Base-by-base conservation (phyloP, 37 sponge, comb jelly and placozoan genomes). In the Agelas oroides region DNA sequence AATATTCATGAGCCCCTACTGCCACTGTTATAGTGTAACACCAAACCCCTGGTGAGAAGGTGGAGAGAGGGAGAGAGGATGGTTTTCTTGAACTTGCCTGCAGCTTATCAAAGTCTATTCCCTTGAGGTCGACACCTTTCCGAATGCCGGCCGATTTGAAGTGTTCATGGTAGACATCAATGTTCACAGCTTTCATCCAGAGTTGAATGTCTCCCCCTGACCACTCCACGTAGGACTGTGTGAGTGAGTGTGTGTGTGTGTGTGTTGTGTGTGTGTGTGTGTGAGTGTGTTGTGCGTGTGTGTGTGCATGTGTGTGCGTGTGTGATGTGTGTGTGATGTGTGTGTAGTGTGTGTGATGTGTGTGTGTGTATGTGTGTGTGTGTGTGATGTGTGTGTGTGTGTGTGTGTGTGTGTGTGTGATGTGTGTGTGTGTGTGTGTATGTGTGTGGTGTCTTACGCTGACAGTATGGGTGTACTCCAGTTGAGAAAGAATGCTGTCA, bases 151-250 rank as follows among this genome's bases (percentile, higher is more conserved):
- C 58, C 27, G 55, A 3, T 17, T 59, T 24, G 64, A 95, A 87
- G 32, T 56, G 39, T 0, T 32, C 34, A 17, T 17, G 76, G 73
- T 95, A 95, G 38, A 28, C 70, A 8, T 86, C 77, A 23, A 95
- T 65, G 71, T 84, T 40, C 17, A 93, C 55, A n/a, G 91, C 91
- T 17, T 70, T 81, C 94, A 95, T 70, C 96, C 96, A 95, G 2
- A 25, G 12, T 27, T 85, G 32, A 15, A 95, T 74, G 41, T 90
- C 88, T 34, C n/a, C 33, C 55, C 59, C 80, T n/a, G 57, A 38
- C 85, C 86, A 95, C 21, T 92, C 94, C 35, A 65, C 19, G 57
- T 79, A 78, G 35, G 91, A 78, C 96, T 95, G 88, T 20, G 57
- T 61, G 0, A 6, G 34, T 18, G 71, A 0, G 19, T 38, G 37